Evolutionary conservation across 2,888 invertebrate species (phyloP).

Genomic region (Lottia gigantea): DNA sequence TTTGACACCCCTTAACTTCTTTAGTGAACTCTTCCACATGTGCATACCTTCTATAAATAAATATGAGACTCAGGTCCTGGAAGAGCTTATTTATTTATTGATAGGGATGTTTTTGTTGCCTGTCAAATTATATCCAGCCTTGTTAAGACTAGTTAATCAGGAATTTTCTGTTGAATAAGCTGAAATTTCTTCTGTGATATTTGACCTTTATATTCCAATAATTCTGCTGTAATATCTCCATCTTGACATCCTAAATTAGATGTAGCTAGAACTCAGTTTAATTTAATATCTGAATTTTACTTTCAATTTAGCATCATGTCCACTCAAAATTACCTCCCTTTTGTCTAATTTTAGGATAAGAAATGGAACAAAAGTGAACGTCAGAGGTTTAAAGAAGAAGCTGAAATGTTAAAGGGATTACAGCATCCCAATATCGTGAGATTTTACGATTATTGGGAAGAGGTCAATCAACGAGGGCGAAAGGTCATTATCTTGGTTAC

Average conservation of each 20-base stretch:
- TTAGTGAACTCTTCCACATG: too few species aligned
- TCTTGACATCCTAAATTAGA: too few species aligned
- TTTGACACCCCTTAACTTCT: too few species aligned
- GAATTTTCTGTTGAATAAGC: neutral
- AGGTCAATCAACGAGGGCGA: conserved; percentile 84
- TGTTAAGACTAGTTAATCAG: neutral
- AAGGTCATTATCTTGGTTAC: conserved; percentile 99
- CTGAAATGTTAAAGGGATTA: conserved; percentile 98
- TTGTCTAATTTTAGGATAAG: conserved; percentile 74
- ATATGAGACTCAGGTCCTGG: too few species aligned
- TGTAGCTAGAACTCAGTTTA: too few species aligned
- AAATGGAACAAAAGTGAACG: conserved; percentile 95
- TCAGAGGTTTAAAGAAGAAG: conserved; percentile 77
- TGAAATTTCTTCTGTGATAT: neutral
- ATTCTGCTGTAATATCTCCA: too few species aligned
- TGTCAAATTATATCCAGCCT: neutral
- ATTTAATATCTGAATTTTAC: too few species aligned
- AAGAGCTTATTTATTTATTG: too few species aligned
- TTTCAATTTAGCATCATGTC: too few species aligned
- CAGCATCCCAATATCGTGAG: conserved; percentile 78
- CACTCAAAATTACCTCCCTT: neutral
- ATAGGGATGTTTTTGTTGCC: too few species aligned
- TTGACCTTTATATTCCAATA: neutral
- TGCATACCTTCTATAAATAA: too few species aligned
- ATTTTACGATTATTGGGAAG: conserved; percentile 98